A percentile compares a stretch with the other conserved stretches of the same genome.
Conservation (phyloP, 1,140 invertebrate genomes). For the Heterodera carotae region DNA sequence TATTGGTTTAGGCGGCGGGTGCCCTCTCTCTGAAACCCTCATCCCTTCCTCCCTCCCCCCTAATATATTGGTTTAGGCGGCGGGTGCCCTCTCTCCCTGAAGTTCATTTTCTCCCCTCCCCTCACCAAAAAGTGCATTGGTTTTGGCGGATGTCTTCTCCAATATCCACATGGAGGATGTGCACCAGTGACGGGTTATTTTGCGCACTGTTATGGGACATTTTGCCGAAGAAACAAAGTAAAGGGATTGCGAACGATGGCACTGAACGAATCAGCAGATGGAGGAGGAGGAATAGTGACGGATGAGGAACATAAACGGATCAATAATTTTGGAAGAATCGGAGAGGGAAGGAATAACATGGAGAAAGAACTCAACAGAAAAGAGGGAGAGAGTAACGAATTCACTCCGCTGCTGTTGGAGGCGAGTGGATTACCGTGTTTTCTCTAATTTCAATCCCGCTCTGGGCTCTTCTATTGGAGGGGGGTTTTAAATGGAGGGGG, state of each 20-base stretch:
- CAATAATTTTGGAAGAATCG: neutral
- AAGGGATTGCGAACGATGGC: conserved; percentile 16
- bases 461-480: too few relatives aligned
- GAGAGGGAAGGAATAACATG: neutral
- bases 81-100: neutral
- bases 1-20: too few relatives aligned
- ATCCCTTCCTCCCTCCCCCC: too few relatives aligned
- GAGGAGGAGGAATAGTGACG: neutral
- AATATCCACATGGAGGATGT: conserved; percentile 9
- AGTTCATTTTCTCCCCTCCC: too few relatives aligned
- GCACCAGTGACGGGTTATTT: conserved; percentile 4
- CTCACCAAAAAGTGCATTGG: conserved; percentile 9
- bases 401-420: neutral
- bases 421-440: neutral
- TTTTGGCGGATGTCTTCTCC: conserved; percentile 17
- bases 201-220: conserved; percentile 16
- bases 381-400: neutral
- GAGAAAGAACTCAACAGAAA: neutral
- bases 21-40: too few relatives aligned
- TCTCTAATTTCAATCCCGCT: too few relatives aligned
- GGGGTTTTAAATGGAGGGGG: too few relatives aligned
- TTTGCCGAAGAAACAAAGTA: neutral
- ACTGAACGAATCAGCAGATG: conserved; percentile 9
- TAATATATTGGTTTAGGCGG: too few relatives aligned
- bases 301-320: neutral